Conservation (phyloP, 2,888 invertebrate species). For the Clostera curtula region DNA sequence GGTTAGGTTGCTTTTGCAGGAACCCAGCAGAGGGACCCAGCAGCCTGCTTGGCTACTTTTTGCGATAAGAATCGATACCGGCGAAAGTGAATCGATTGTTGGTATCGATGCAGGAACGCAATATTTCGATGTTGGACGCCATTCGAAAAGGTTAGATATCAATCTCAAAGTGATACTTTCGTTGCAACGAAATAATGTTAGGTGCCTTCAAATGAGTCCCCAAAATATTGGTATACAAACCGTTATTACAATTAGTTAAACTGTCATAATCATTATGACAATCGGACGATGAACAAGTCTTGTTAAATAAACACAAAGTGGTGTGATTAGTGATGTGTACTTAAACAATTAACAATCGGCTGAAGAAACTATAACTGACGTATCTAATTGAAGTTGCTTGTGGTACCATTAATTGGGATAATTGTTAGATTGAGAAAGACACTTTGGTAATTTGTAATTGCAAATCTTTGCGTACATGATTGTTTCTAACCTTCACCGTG, state of each 20-base stretch:
- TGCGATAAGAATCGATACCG: conserved; percentile 46
- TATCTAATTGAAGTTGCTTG: conserved; percentile 7
- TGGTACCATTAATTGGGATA: conserved; percentile 16
- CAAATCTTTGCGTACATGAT: conserved; percentile 12
- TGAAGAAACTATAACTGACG: conserved; percentile 8
- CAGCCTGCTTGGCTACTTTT: conserved; percentile 41
- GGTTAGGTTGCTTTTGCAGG: conserved; percentile 28
- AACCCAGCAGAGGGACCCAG: conserved; percentile 22
- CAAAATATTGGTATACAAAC: no score
- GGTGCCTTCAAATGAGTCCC: no score
- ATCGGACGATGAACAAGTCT: no score
- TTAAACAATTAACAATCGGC: conserved; percentile 8
- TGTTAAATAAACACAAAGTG: conserved; percentile 4
- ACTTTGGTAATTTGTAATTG: conserved; percentile 9
- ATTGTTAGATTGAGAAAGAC: conserved; percentile 19
- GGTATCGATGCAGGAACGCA: conserved; percentile 36
- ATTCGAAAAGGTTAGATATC: conserved; percentile 16
- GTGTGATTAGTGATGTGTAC: conserved; percentile 5
- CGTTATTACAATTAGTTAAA: no score
- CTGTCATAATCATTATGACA: neutral
- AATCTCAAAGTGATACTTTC: conserved; percentile 8
- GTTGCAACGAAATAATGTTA: no score
- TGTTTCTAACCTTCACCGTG: conserved; percentile 4
- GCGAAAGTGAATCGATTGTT: conserved; percentile 61
- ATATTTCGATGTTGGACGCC: conserved; percentile 24